Evolutionary conservation across 2,888 invertebrate species (phyloP).

Genomic region (Melolontha melolontha): DNA sequence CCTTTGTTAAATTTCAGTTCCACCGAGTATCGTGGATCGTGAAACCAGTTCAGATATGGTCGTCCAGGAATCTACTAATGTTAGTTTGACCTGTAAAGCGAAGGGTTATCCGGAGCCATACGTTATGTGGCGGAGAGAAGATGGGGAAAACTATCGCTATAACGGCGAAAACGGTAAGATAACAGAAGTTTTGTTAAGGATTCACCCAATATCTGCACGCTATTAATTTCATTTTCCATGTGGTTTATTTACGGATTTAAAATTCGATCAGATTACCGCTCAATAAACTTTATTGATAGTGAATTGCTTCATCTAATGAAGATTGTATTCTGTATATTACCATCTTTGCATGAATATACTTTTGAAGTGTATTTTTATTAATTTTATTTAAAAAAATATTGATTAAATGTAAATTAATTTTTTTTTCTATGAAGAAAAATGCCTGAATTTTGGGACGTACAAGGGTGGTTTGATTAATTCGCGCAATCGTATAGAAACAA

Average conservation of each 20-base stretch:
- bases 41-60: constrained; percentile 94
- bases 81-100: constrained; percentile 88
- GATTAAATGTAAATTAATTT: too few species aligned
- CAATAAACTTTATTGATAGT: too few species aligned
- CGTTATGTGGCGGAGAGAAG: constrained; percentile 93
- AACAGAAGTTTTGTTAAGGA: constrained; percentile 36
- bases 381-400: too few species aligned
- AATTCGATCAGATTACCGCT: constrained; percentile 16
- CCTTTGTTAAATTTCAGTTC: constrained; percentile 72
- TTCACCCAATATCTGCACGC: constrained; percentile 31
- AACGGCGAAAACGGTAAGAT: constrained; percentile 86
- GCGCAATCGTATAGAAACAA: too few species aligned
- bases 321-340: too few species aligned
- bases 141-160: constrained; percentile 89
- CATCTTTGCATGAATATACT: too few species aligned
- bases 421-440: too few species aligned
- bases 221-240: constrained; percentile 35
- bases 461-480: too few species aligned
- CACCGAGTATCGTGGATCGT: constrained; percentile 89
- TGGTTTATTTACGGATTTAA: constrained; percentile 29
- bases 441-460: too few species aligned
- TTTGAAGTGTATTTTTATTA: too few species aligned
- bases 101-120: constrained; percentile 91
- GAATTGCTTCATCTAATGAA: too few species aligned
- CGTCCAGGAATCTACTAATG: constrained; percentile 89